Base-by-base conservation (phyloP, 2,888 invertebrate species). In the Masnerella sp. region DNA sequence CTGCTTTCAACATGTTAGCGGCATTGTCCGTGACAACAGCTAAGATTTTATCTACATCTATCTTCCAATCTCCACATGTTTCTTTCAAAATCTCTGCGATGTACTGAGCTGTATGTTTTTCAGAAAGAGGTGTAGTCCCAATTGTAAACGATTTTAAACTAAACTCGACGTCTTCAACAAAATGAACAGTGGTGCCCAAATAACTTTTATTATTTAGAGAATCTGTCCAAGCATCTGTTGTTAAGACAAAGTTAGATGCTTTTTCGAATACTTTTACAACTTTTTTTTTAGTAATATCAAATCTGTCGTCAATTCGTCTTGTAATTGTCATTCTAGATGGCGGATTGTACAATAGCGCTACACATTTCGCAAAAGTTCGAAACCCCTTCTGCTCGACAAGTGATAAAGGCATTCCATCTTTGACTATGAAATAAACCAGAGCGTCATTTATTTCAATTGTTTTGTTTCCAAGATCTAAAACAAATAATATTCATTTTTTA, bases 11-110 rank as follows among this genome's bases (percentile, higher is more conserved):
- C 28, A 28, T 28, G 7, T 7, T 9, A 7, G 28, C 28, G n/a
- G 28, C 28, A 52, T 59, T 76, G 38, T 76, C 76, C 15, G 59
- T 74, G 15, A 74, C 58, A 14, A 74, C 59, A 17, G 49, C 32
- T 12, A 43, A 36, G 2, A 76, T 49, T 38, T 68, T 42, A 0
- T 51, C 36, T 12, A 11, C 11, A n/a, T 61, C 49, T 18, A 75
- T 62, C 9, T 56, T 9, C 71, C 71, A 71, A 1, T 51, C 36
- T 5, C 3, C 12, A 11, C 38, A 49, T 11, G 51, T 22, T 9
- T 18, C 11, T 28, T n/a, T 17, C 1, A 58, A 30, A n/a, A 17
- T 17, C 7, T 32, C 15, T 2, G 43, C 59, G n/a, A 68, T 28
- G n/a, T 69, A 20, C 8, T 28, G 43, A 5, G 49, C 18, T 25